These are phyloP conservation scores for Pseudococcus viburni DNA, from an alignment of 2,888 invertebrate genomes.

Conservation along the genomic window DNA sequence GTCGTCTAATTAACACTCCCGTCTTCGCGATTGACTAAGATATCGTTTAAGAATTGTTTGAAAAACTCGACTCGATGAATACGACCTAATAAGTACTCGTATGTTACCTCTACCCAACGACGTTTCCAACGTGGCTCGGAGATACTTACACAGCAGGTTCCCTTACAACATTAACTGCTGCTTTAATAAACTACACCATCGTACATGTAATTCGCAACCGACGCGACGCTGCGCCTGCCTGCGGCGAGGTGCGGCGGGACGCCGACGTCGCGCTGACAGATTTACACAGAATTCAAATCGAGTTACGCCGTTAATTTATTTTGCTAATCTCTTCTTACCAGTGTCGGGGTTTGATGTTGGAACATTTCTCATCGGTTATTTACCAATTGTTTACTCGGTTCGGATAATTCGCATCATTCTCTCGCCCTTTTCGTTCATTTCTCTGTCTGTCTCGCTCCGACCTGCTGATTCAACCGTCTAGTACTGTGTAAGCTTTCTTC, in stretches of 20 bases:
- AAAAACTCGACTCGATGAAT: background rate
- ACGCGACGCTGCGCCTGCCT: background rate
- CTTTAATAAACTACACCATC: background rate
- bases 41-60: background rate
- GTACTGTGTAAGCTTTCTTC: no score
- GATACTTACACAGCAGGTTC: background rate
- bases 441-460: background rate
- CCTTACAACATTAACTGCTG: background rate
- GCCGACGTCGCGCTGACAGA: background rate
- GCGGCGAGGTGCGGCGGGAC: no score
- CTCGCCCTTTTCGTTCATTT: background rate
- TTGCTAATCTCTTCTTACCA: constrained; percentile 33
- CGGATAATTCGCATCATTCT: background rate
- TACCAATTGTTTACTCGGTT: constrained; percentile 32
- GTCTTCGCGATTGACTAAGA: background rate
- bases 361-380: constrained; percentile 49
- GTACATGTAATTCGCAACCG: background rate
- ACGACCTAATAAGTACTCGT: background rate
- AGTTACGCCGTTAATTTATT: constrained; percentile 49
- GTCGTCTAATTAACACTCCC: background rate
- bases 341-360: constrained; percentile 37
- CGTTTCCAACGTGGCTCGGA: no score
- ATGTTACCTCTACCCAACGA: no score
- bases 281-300: constrained; percentile 51
- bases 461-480: no score